phyloP scores from a whole-genome alignment of 2,113 vertebrate genomes.

The Sitta europaea region DNA sequence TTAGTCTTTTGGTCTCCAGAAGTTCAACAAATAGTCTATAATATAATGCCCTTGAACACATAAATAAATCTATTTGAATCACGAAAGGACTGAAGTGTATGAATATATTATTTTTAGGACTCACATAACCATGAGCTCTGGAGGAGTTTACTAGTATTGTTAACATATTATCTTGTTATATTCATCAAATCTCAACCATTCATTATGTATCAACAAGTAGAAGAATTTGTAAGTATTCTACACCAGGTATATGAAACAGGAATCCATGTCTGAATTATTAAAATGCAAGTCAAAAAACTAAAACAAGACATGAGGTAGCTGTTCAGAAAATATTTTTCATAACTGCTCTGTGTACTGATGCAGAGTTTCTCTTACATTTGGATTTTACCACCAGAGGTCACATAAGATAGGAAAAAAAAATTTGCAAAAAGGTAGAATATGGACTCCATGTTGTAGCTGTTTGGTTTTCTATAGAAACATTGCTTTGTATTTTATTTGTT shows the following conservation, averaged over 20 bases:
- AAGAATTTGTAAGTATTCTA: neutral
- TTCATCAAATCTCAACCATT: neutral
- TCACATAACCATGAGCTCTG: neutral
- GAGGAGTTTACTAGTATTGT: neutral
- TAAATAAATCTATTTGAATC: conserved; percentile 19
- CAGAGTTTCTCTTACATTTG: neutral
- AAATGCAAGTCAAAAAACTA: neutral
- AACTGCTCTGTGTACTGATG: neutral
- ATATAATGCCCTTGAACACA: conserved; percentile 33
- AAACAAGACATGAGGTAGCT: neutral
- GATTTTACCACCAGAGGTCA: neutral
- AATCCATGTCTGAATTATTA: neutral
- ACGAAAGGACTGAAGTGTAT: neutral
- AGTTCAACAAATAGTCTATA: conserved; percentile 73
- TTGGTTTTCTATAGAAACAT: neutral
- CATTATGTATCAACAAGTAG: neutral
- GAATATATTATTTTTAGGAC: neutral
- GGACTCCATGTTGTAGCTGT: neutral
- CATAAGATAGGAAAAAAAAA: neutral
- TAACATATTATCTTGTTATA: neutral
- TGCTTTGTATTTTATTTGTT: neutral
- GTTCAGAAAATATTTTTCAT: neutral
- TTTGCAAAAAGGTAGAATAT: neutral
- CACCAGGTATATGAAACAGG: neutral
- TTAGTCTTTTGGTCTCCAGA: conserved; percentile 78